Percentiles rank a stretch among this genome's conserved stretches.
phyloP scores from a whole-genome alignment of 2,888 invertebrate species.

The Orgyia antiqua region DNA sequence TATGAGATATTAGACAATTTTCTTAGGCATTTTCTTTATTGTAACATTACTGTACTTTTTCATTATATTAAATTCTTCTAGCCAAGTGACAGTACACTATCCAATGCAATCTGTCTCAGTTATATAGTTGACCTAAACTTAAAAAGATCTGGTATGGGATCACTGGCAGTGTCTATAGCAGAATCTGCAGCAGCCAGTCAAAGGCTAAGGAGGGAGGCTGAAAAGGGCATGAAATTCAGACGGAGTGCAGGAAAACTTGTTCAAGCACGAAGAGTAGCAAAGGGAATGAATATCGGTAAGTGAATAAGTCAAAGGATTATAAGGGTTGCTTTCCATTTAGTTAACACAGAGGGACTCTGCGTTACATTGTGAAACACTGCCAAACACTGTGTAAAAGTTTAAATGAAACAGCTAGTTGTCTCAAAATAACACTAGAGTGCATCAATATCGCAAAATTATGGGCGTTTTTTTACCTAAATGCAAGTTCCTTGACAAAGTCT shows the following conservation, averaged over 20 bases:
- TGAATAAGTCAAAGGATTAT: neutral
- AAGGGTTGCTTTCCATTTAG: too few relatives aligned
- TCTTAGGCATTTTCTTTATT: constrained; percentile 8
- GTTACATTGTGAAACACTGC: too few relatives aligned
- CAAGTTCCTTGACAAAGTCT: too few relatives aligned
- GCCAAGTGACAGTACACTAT: constrained; percentile 57
- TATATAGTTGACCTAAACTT: constrained; percentile 64
- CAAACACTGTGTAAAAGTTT: too few relatives aligned
- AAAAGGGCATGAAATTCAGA: constrained; percentile 64
- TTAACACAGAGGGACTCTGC: too few relatives aligned
- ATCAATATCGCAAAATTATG: too few relatives aligned
- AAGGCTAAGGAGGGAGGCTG: constrained; percentile 62
- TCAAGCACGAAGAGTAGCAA: constrained; percentile 64
- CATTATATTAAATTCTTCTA: too few relatives aligned
- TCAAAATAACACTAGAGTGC: too few relatives aligned
- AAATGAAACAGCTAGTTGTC: too few relatives aligned
- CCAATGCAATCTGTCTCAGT: constrained; percentile 68
- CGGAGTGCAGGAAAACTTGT: constrained; percentile 67
- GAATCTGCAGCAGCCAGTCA: constrained; percentile 68
- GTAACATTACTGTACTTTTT: too few relatives aligned
- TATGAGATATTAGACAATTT: too few relatives aligned
- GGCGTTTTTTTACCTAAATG: too few relatives aligned
- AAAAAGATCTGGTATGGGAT: constrained; percentile 67
- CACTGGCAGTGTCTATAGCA: constrained; percentile 59
- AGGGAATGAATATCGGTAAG: constrained; percentile 69